Base-by-base conservation (phyloP, 2,113 vertebrate species). In the Pionites leucogaster region DNA sequence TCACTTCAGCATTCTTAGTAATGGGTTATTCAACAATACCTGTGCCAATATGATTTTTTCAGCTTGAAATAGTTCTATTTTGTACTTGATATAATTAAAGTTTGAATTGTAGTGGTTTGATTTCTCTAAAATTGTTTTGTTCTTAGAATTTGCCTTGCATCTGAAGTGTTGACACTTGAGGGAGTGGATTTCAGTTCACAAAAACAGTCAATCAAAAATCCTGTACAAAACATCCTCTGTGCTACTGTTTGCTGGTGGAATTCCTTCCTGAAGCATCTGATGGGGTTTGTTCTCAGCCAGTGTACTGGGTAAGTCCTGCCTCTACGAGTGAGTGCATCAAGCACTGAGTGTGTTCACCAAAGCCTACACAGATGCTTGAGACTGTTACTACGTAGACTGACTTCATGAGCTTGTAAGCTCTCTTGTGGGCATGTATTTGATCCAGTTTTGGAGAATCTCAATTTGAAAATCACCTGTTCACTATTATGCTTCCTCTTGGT, bases 171-270 rank as follows among this genome's bases (percentile, higher is more conserved):
- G 27, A 84, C 22, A 44, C 87, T 75, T 3, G 3, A 87, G 62
- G 81, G 81, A 79, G 52, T 55, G 64, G 62, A 57, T 68, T 93
- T 91, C 74, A 89, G 55, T 68, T 93, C 74, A 86, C 71, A 96
- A 53, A 88, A 95, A 10, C 41, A 72, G 37, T 50, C 22, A 76
- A 90, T 92, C 71, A 96, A 67, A 85, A 96, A 80, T 91, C 59
- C 49, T 82, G 49, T 75, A 86, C 59, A 93, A 90, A 93, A 67
- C 78, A 74, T 72, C 44, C 70, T 90, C 84, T 96, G 90, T 90
- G 57, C 44, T 79, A 3, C 52, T 69, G 81, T 80, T 57, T 59
- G 81, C 74, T 92, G 84, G 10, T 87, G 94, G 74, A 90, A 92
- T 95, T 97, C 82, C 78, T 50, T 83, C 93, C 80, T 68, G 60